Evolutionary conservation across 2,797 vertebrate species (phyloP).

Genomic region (Sternotherus odoratus): DNA sequence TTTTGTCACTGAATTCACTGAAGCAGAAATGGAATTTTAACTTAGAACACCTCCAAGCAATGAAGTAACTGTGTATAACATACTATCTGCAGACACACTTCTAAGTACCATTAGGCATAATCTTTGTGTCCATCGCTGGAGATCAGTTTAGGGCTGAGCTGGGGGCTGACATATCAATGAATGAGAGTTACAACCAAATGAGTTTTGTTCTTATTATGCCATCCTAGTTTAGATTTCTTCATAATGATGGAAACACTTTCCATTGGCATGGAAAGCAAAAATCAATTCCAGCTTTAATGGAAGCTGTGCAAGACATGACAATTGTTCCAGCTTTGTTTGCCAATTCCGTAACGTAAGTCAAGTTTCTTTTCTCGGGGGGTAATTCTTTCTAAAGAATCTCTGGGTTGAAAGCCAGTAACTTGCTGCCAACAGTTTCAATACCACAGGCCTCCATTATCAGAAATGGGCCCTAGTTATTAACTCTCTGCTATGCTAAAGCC

Average conservation of each 20-base stretch:
- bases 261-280: not conserved
- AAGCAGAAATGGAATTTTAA: not conserved
- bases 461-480: not conserved
- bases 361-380: not conserved
- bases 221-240: not conserved
- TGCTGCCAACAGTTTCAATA: not conserved
- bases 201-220: not conserved
- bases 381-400: not conserved
- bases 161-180: not conserved
- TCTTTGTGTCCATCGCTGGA: not conserved
- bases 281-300: not conserved
- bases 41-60: not conserved
- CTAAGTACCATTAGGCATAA: rapidly evolving
- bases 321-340: not conserved
- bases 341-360: not conserved
- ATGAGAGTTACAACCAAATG: not conserved
- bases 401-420: not conserved
- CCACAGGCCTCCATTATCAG: not conserved
- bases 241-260: rapidly evolving
- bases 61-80: not conserved
- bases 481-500: not conserved
- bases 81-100: not conserved
- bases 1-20: not conserved
- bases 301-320: not conserved
- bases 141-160: not conserved